A percentile compares a stretch with the other conserved stretches of the same genome.
These are phyloP conservation scores for Aurelia sp. DNA, from an alignment of 30 jellyfish, hydroid and myxozoan species.

Conservation along the genomic window DNA sequence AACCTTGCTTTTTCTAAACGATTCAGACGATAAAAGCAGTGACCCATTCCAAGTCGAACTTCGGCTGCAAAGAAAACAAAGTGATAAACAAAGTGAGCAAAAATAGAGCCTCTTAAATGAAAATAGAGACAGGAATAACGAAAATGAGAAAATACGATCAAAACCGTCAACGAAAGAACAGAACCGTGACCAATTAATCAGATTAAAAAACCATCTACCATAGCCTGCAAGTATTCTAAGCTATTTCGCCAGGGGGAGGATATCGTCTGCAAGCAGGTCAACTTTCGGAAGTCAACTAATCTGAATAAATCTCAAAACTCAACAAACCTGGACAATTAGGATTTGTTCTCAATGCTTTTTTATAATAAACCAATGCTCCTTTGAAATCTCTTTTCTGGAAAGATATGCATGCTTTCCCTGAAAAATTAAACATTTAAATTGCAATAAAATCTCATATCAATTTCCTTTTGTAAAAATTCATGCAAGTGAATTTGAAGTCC, in stretches of 20 bases:
- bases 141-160: too few relatives aligned
- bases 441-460: not conserved
- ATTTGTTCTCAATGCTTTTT: conserved; percentile 87
- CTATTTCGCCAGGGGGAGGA: too few relatives aligned
- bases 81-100: too few relatives aligned
- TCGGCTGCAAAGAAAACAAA: conserved; percentile 77
- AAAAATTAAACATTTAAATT: not conserved
- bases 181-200: too few relatives aligned
- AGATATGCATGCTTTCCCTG: conserved; percentile 96
- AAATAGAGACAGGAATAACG: too few relatives aligned
- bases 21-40: conserved; percentile 82
- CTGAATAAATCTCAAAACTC: not conserved
- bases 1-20: conserved; percentile 92
- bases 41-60: conserved; percentile 98
- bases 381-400: conserved; percentile 92
- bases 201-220: too few relatives aligned
- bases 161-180: too few relatives aligned
- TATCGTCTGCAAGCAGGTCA: not conserved
- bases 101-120: too few relatives aligned
- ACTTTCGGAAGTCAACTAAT: not conserved
- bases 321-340: conserved; percentile 91
- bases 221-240: too few relatives aligned
- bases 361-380: conserved; percentile 88
- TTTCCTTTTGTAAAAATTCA: too few relatives aligned
- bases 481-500: too few relatives aligned